Percentiles rank a stretch among this genome's conserved stretches.
Conservation (phyloP, 2,113 vertebrate species). For the Anarhynchus alexandrinus region DNA sequence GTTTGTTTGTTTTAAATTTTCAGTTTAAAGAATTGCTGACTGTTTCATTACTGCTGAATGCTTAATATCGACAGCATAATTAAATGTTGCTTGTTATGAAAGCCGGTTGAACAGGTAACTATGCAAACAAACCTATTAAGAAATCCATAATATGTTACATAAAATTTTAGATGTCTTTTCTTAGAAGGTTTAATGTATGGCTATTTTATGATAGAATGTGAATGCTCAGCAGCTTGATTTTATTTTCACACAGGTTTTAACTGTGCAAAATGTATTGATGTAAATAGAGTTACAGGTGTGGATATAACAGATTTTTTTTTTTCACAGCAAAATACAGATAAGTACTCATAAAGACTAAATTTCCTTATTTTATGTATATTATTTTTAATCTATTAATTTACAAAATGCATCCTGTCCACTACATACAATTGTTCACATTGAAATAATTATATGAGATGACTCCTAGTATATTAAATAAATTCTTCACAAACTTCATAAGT, state of each 20-base stretch:
- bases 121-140: neutral
- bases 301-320: neutral
- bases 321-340: neutral
- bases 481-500: neutral
- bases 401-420: neutral
- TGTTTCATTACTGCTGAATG: neutral
- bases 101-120: neutral
- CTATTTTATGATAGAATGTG: neutral
- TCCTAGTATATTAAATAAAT: neutral
- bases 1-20: accelerated
- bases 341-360: neutral
- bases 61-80: neutral
- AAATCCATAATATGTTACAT: neutral
- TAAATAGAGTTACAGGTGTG: neutral
- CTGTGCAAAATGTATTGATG: neutral
- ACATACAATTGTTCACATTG: neutral
- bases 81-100: neutral
- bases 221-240: neutral
- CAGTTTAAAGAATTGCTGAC: neutral
- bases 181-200: neutral
- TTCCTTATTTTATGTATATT: neutral
- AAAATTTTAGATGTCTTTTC: neutral
- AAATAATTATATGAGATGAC: neutral
- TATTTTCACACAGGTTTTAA: neutral
- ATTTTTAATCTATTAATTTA: neutral